Conservation (phyloP, 2,888 invertebrate genomes). For the Drosophila kanekoi region DNA sequence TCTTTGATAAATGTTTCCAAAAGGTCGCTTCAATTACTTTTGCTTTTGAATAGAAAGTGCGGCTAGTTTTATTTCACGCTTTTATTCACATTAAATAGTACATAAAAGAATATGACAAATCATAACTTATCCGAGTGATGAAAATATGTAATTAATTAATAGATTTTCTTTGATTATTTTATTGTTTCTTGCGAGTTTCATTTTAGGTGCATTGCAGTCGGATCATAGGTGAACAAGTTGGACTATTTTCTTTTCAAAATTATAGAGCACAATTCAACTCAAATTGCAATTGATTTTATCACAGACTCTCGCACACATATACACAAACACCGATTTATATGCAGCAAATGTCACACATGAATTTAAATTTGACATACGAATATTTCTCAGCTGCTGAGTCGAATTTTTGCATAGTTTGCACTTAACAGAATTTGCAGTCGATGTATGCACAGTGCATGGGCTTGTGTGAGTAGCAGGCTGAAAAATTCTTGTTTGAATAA, state of each 20-base stretch:
- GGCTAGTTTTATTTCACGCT: no score
- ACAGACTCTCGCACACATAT: constrained; percentile 11
- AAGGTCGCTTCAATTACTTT: no score
- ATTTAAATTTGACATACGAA: constrained; percentile 59
- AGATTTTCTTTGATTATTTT: not conserved
- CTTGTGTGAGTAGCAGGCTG: not conserved
- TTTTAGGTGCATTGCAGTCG: not conserved
- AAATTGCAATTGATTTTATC: constrained; percentile 51
- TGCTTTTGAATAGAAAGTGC: no score
- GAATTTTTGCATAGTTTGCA: constrained; percentile 55
- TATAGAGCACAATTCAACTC: constrained; percentile 46
- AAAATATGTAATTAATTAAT: no score
- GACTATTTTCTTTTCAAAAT: constrained; percentile 24
- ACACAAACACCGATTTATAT: constrained; percentile 4
- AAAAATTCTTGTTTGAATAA: constrained; percentile 37
- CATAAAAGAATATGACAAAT: no score
- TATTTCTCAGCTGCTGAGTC: constrained; percentile 14
- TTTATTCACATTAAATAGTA: no score
- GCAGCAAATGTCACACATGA: constrained; percentile 48
- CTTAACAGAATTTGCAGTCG: constrained; percentile 55
- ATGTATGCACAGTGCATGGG: not conserved
- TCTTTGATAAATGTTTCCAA: no score
- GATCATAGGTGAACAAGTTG: constrained; percentile 9
- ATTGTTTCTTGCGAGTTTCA: not conserved
- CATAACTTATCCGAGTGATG: no score